Evolutionary conservation across 2,888 invertebrate genomes (phyloP), one percentile per base, ranked within the genome.

Genomic region (Elysia crispata): DNA sequence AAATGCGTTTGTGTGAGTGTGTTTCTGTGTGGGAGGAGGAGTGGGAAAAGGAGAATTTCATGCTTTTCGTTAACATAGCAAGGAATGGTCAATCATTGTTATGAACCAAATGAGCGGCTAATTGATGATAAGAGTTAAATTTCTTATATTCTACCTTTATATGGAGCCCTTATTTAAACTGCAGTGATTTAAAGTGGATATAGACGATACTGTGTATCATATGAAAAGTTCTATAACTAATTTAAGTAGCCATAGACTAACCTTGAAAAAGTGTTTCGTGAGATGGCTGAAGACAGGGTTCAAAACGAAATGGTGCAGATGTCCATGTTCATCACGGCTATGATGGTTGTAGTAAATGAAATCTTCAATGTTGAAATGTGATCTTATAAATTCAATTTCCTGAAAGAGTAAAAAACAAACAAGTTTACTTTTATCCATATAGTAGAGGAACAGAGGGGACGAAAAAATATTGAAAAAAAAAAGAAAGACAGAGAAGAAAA

Each of bases 251-350:
- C 30, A 69, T 75, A 23, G 25, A 30, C 81, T 75, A 85, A 96
- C 96, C 89, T 92, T 92, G 30, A 92, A 85, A 84, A 92, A 92
- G 76, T 90, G 87, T 82, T 92, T 92, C 54, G 91, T 89, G 66
- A 90, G 87, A 81, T 91, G 91, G 28, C 85, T 84, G 85, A 92
- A 92, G 75, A 92, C 87, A 15, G 92, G 92, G 81, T 91, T 92
- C 64, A 92, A 83, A 23, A 90, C 91, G 85, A 90, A 91, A 84
- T 92, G 92, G 80, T 91, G 90, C 1, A 92, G 87, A 78, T 91
- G 90, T 1, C 88, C 91, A 85, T 92, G 92, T 70, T 92, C 92
- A 23, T 87, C 85, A 66, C 92, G 84, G 67, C 86, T 86, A 83
- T 92, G 92, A 79, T 92, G 92, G 85, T 91, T 91, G 87, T 86